Conservation (phyloP, 2,113 vertebrate species). For the Penelope pileata region DNA sequence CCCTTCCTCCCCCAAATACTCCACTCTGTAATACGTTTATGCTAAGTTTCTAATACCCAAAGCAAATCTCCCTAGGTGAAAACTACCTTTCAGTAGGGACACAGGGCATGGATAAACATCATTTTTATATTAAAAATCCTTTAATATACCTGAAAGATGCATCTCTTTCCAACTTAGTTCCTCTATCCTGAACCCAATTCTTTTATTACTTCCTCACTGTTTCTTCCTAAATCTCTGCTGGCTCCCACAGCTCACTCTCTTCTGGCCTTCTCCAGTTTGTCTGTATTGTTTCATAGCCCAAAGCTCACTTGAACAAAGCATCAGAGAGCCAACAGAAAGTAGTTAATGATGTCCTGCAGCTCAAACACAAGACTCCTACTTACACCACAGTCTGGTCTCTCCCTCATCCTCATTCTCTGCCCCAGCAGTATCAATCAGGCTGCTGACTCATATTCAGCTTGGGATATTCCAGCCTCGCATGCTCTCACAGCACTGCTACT, state of each 20-base stretch:
- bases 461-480: constrained; percentile 16
- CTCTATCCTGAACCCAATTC: neutral
- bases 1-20: neutral
- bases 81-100: neutral
- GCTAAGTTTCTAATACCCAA: neutral
- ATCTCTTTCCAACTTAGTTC: neutral
- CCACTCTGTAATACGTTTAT: neutral
- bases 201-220: neutral
- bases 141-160: neutral
- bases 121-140: neutral
- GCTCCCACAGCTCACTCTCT: neutral
- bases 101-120: neutral
- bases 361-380: neutral
- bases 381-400: neutral
- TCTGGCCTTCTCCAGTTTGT: neutral
- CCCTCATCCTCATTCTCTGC: constrained; percentile 14
- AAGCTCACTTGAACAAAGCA: neutral
- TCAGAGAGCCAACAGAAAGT: neutral
- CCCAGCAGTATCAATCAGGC: neutral
- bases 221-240: constrained; percentile 3
- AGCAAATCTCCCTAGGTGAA: neutral
- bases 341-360: neutral
- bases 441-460: constrained; percentile 21
- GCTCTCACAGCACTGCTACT: neutral
- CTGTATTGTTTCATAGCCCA: neutral